Conservation (phyloP, 2,797 vertebrate genomes). For the Peromyscus nudipes region DNA sequence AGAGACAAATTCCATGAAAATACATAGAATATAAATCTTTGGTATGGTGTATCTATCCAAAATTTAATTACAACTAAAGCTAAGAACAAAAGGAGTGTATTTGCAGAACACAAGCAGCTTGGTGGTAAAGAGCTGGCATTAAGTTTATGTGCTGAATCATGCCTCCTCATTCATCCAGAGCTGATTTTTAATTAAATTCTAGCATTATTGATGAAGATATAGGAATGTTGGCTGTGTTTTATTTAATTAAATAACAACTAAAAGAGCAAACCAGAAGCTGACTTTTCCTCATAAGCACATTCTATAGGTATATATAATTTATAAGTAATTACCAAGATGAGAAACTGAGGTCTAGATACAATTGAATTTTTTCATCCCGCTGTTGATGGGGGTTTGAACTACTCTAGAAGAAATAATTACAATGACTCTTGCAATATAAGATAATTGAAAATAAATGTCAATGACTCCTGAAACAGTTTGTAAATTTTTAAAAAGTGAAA, state of each 20-base stretch:
- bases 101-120: not conserved
- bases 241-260: not conserved
- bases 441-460: not conserved
- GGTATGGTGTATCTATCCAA: too few species aligned
- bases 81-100: not conserved
- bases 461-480: constrained; percentile 28
- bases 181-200: not conserved
- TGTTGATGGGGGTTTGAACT: constrained; percentile 21
- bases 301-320: not conserved
- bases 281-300: not conserved
- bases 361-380: constrained; percentile 28
- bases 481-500: constrained; percentile 42
- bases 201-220: not conserved
- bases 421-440: not conserved
- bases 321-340: not conserved
- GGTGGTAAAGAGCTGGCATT: accelerated
- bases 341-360: constrained; percentile 20
- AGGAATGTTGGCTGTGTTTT: not conserved
- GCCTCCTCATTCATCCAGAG: not conserved
- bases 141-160: not conserved
- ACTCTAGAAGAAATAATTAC: constrained; percentile 29
- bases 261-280: not conserved
- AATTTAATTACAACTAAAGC: not conserved
- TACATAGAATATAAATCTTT: not conserved
- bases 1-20: not conserved